A percentile compares a stretch with the other conserved stretches of the same genome.
phyloP scores from a whole-genome alignment of 2,113 vertebrate species.

The Pelecanoides urinatrix region DNA sequence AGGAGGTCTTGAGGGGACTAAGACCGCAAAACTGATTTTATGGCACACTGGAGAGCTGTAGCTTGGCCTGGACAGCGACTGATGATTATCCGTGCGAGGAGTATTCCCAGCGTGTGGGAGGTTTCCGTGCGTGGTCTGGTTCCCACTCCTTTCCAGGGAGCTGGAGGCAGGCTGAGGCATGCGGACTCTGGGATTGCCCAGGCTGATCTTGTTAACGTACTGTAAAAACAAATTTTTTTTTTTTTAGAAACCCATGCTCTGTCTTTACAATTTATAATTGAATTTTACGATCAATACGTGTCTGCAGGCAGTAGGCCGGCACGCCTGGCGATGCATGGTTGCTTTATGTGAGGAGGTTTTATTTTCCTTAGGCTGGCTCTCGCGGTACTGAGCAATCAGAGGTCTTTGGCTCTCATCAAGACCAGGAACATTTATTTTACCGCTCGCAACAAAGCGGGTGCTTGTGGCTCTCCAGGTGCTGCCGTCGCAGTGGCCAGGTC shows the following conservation, averaged over 20 bases:
- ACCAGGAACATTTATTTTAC: neutral
- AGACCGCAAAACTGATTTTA: neutral
- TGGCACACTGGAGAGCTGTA: neutral
- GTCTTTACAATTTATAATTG: neutral
- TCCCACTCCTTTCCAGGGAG: neutral
- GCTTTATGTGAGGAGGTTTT: neutral
- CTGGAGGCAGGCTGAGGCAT: neutral
- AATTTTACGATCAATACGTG: neutral
- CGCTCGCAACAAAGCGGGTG: rapidly evolving
- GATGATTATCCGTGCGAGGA: rapidly evolving
- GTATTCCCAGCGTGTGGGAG: rapidly evolving
- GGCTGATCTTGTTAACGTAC: neutral
- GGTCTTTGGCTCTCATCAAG: neutral
- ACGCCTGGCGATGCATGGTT: too few relatives aligned
- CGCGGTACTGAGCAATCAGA: neutral
- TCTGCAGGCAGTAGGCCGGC: neutral
- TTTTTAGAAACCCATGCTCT: neutral
- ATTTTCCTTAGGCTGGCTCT: neutral
- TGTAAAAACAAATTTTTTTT: neutral
- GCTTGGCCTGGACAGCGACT: neutral
- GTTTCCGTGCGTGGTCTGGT: neutral
- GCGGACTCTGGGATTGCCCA: rapidly evolving
- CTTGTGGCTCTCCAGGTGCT: neutral
- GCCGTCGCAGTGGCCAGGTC: rapidly evolving
- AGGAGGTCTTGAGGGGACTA: neutral